Base-by-base conservation (phyloP, 2,888 invertebrate species). In the Oligia fasciuncula region DNA sequence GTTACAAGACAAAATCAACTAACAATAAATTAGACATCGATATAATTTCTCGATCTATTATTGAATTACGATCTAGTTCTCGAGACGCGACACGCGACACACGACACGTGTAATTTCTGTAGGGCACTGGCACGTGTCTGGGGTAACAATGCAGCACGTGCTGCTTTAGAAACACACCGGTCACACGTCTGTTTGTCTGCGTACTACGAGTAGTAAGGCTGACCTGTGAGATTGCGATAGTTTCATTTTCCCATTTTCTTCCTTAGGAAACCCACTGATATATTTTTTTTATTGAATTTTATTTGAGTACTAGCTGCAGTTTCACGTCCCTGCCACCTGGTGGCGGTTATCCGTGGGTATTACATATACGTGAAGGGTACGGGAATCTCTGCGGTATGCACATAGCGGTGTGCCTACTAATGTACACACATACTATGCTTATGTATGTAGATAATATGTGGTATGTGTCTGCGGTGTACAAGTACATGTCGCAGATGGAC, bases 51-150 rank as follows among this genome's bases (percentile, higher is more conserved):
- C 43, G 13, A 74, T 23, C 66, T 54, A 51, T 82, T 76, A 82
- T 80, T 82, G 17, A 82, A 82, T 80, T 75, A 82, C 35, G 62
- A 35, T 46, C 60, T 23, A 46, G 75, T 81, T 46, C 14, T 60
- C 49, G 57, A 57, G 57, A 57, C 14, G 40, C 65, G 35, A 60
- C n/a, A 51, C 60, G 29, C n/a, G 46, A 46, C 49, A 62, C 51
- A 4, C 9, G 11, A 66, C 29, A 67, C 83, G 71, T 63, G 19
- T 84, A 68, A 66, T 60, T 49, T 43, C 49, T 60, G 43, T 60
- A 40, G 57, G 5, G 17, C 8, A 29, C 49, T 4, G 40, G 23
- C 81, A 72, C 84, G 81, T 81, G 84, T 60, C 19, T 40, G 40
- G 2, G 35, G 19, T 29, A 43, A 73, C 54, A 71, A 83, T 13